Conservation (phyloP, 2,888 invertebrate genomes). For the Luperina testacea region DNA sequence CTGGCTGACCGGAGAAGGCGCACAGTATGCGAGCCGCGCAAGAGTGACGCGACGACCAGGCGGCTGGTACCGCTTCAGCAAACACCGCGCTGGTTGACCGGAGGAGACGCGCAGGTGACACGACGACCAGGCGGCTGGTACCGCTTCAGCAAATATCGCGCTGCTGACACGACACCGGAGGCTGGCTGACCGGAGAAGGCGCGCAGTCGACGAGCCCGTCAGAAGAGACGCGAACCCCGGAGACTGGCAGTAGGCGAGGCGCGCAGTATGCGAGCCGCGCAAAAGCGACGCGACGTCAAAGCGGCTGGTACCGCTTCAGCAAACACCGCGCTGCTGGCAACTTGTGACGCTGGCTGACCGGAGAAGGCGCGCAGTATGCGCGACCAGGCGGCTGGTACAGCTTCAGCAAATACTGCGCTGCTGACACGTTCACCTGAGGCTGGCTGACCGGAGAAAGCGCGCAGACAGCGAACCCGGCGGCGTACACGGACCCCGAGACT, state of each 20-base stretch:
- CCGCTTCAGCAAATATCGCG: neutral
- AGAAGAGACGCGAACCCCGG: neutral
- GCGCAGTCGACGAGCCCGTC: neutral
- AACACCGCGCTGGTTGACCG: neutral
- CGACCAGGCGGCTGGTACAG: neutral
- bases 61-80: neutral
- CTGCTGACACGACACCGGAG: neutral
- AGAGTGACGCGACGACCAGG: neutral
- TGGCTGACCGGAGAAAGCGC: slow-evolving; percentile 5
- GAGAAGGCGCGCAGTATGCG: neutral
- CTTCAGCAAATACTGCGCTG: slow-evolving; percentile 1
- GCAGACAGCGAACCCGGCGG: neutral
- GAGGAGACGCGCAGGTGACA: neutral
- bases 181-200: neutral
- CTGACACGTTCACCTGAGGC: neutral
- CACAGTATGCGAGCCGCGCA: neutral
- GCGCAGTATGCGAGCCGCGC: neutral
- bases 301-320: slow-evolving; percentile 14
- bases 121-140: neutral
- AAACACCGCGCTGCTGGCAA: slow-evolving; percentile 5
- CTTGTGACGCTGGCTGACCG: neutral
- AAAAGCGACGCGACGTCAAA: neutral
- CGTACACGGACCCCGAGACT: neutral
- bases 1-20: neutral
- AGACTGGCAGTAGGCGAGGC: neutral